Evolutionary conservation across 2,113 vertebrate genomes (phyloP).

Genomic region (Catharus bicknelli): DNA sequence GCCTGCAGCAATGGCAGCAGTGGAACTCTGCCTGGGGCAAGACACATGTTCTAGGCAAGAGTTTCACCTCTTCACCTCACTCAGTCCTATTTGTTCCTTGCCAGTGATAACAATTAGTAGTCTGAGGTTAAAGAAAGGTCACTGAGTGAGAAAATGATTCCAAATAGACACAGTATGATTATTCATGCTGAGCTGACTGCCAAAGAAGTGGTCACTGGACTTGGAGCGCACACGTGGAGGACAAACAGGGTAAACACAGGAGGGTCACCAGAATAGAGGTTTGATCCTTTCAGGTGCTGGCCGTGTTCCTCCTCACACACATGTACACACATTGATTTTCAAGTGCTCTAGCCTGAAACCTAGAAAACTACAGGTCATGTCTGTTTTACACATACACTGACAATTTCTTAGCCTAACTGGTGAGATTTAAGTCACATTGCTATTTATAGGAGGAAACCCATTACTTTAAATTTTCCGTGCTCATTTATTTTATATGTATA

Average conservation of each 20-base stretch:
- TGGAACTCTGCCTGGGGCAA: neutral
- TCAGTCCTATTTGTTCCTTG: neutral
- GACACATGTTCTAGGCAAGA: neutral
- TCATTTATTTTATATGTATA: neutral
- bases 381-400: neutral
- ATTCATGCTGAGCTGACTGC: neutral
- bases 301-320: neutral
- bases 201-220: neutral
- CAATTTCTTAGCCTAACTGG: neutral
- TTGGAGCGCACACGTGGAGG: neutral
- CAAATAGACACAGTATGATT: neutral
- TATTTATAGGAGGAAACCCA: neutral
- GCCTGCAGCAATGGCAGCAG: neutral
- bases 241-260: neutral
- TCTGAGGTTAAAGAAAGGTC: constrained; percentile 16
- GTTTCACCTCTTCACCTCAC: neutral
- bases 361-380: neutral
- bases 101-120: neutral
- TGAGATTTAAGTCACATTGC: neutral
- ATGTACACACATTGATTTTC: neutral
- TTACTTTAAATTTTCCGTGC: neutral
- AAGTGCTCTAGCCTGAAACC: neutral
- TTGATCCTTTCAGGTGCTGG: neutral
- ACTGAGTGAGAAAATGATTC: neutral
- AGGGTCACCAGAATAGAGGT: neutral